Percentiles rank a stretch among this genome's conserved stretches.
phyloP scores from a whole-genome alignment of 1,140 invertebrate genomes.

The Diprion similis region DNA sequence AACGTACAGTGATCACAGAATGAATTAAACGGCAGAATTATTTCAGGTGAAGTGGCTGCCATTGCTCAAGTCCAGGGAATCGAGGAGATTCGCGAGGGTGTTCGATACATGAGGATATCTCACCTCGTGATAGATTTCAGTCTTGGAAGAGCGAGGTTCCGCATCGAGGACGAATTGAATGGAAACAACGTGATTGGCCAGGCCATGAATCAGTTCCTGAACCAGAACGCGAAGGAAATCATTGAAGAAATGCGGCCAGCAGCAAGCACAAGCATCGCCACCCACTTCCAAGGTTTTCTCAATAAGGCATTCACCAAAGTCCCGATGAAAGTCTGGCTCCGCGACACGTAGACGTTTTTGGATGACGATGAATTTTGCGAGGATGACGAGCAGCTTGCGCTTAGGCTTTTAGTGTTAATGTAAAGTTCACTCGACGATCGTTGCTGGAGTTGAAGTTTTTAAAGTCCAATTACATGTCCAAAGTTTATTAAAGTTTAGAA shows the following conservation, averaged over 20 bases:
- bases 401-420: too few relatives aligned
- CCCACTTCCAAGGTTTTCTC: slow-evolving; percentile 79
- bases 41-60: slow-evolving; percentile 72
- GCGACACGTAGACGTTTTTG: slow-evolving; percentile 38
- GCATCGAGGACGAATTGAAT: slow-evolving; percentile 74
- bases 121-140: slow-evolving; percentile 75
- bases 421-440: too few relatives aligned
- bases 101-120: slow-evolving; percentile 72
- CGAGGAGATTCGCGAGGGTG: slow-evolving; percentile 65
- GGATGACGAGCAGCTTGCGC: too few relatives aligned
- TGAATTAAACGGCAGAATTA: not conserved
- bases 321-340: slow-evolving; percentile 79
- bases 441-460: too few relatives aligned
- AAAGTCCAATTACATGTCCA: too few relatives aligned
- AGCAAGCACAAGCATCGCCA: slow-evolving; percentile 74
- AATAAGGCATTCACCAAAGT: slow-evolving; percentile 79
- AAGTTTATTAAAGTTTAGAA: too few relatives aligned
- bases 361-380: too few relatives aligned
- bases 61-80: slow-evolving; percentile 75
- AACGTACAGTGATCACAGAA: too few relatives aligned
- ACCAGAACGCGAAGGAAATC: slow-evolving; percentile 84
- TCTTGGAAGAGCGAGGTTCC: slow-evolving; percentile 72
- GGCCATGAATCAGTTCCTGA: slow-evolving; percentile 85
- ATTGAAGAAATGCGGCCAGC: slow-evolving; percentile 85
- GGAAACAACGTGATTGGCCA: slow-evolving; percentile 79